Evolutionary conservation across 2,797 vertebrate genomes (phyloP).

Genomic region (Dromococcyx pavoninus): DNA sequence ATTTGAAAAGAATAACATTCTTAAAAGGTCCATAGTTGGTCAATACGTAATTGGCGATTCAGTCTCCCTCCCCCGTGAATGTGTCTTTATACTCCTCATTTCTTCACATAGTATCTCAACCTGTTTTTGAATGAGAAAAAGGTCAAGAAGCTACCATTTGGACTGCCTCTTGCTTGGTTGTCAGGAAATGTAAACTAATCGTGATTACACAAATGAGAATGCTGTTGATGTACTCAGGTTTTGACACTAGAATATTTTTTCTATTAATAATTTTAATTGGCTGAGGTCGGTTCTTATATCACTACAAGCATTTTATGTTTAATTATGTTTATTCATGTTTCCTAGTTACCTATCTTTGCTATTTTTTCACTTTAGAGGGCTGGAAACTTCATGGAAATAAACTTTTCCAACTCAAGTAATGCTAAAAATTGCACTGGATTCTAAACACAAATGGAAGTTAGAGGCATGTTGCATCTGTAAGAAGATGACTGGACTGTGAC

Average conservation of each 20-base stretch:
- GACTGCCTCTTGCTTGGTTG: conserved; percentile 47
- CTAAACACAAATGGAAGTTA: not conserved
- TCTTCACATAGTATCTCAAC: not conserved
- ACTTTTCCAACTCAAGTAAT: conserved; percentile 16
- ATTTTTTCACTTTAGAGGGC: conserved; percentile 36
- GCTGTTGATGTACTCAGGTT: conserved; percentile 48
- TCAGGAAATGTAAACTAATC: conserved; percentile 73
- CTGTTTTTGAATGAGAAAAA: conserved; percentile 51
- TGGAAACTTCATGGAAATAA: conserved; percentile 36
- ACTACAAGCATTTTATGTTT: conserved; percentile 68
- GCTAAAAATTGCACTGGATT: not conserved
- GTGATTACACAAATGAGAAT: conserved; percentile 63
- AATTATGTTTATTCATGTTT: conserved; percentile 69
- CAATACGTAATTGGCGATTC: not conserved
- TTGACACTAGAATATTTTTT: conserved; percentile 61
- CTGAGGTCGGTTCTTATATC: conserved; percentile 68
- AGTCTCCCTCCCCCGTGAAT: not conserved
- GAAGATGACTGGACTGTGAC: not conserved
- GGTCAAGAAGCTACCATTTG: conserved; percentile 51
- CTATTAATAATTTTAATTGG: conserved; percentile 81
- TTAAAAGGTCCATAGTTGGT: not conserved
- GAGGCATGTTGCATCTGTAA: not conserved
- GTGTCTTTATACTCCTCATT: conserved; percentile 12
- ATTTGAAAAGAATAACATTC: conserved; percentile 25
- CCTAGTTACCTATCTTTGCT: conserved; percentile 66